Base-by-base conservation (phyloP, 2,113 vertebrate genomes). In the Octodon degus region DNA sequence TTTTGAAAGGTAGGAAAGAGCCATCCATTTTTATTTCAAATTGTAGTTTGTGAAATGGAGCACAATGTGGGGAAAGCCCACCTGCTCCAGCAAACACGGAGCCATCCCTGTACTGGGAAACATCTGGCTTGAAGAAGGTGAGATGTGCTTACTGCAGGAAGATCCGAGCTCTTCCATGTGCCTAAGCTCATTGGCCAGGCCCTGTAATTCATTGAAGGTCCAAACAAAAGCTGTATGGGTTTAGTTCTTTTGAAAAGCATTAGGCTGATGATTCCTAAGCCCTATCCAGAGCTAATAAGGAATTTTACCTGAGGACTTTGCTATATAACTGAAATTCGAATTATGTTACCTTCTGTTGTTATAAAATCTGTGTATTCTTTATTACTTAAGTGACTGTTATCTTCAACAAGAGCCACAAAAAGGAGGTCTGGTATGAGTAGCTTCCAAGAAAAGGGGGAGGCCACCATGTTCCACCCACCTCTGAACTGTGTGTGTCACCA, bases 61-160 rank as follows among this genome's bases (percentile, higher is more conserved):
- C 90, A 93, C 40, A 87, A n/a, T 96, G 95, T 88, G 86, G 32
- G 83, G 47, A 90, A 19, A 43, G 3, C 79, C 37, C 60, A 87
- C 89, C 40, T 95, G 22, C 47, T 86, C 94, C 72, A 89, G 32
- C 25, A 90, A 80, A 79, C 34, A 25, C 19, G 1, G 13, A 87
- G 22, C 9, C 91, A 40, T 80, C 32, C 68, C 40, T 86, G 24
- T 25, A 24, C 34, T 43, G 37, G 58, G 17, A 40, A 94, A 97
- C 95, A 97, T 95, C 91, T 97, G 96, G 60, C 80, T 92, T 86
- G 68, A 85, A 92, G 37, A 90, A 76, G 20, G 82, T 90, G 62
- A 95, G 74, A 90, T 87, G 79, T 80, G 96, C 88, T 96, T 79
- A 95, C 32, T 80, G 12, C 25, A 95, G 85, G 70, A 63, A 82